phyloP scores from a whole-genome alignment of 2,113 vertebrate genomes.

The Calyptomena viridis region DNA sequence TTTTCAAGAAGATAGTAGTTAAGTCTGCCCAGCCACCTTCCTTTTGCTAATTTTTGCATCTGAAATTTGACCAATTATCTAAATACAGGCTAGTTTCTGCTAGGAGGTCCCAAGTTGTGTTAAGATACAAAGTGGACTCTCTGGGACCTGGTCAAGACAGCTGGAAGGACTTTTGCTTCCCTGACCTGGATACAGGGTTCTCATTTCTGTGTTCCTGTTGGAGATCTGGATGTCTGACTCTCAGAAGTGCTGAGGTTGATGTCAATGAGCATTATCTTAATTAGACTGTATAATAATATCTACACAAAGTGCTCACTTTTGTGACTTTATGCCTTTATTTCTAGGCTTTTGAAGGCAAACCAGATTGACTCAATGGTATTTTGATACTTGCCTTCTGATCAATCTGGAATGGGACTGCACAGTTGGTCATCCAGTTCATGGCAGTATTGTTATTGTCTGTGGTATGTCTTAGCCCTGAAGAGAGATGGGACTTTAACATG shows the following conservation, averaged over 20 bases:
- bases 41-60: not conserved
- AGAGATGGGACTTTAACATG: not conserved
- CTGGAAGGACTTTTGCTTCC: not conserved
- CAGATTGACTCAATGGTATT: not conserved
- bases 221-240: not conserved
- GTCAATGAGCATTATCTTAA: not conserved
- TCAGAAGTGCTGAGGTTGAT: not conserved
- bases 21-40: not conserved
- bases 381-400: not conserved
- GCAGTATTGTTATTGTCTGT: not conserved
- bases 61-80: not conserved
- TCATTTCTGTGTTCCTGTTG: not conserved
- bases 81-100: not conserved
- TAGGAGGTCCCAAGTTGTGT: rapidly evolving
- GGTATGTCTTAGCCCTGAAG: not conserved
- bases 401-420: not conserved
- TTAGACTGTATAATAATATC: not conserved
- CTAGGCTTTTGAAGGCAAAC: not conserved
- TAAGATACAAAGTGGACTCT: not conserved
- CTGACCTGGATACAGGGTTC: not conserved
- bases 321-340: not conserved
- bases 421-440: not conserved
- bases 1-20: not conserved
- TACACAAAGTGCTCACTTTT: not conserved
- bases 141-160: not conserved